Percentiles rank a stretch among this genome's conserved stretches.
phyloP scores from a whole-genome alignment of 2,888 invertebrate species.

The Drosophila merina region DNA sequence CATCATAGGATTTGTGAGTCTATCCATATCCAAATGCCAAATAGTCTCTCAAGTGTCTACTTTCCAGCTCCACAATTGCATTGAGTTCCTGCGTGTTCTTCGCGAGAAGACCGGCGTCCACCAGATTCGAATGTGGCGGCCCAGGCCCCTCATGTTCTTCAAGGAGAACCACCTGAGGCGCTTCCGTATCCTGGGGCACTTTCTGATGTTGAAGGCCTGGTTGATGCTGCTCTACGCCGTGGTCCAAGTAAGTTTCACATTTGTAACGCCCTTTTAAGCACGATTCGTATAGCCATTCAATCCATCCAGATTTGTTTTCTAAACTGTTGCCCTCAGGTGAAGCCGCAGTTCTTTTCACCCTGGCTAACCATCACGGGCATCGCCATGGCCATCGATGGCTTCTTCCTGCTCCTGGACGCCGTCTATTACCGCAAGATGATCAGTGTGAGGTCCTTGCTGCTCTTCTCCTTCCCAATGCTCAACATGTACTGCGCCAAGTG shows the following conservation, averaged over 20 bases:
- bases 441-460: neutral
- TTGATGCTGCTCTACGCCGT: conserved; percentile 7
- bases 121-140: conserved; percentile 10
- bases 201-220: conserved; percentile 3
- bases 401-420: neutral
- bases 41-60: too few species aligned
- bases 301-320: neutral
- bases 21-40: too few species aligned
- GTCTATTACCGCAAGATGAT: neutral
- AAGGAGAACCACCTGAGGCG: neutral
- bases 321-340: neutral
- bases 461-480: neutral
- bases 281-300: neutral
- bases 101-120: neutral
- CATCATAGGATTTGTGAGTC: conserved; percentile 2
- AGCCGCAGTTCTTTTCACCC: neutral
- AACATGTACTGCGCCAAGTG: neutral
- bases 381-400: neutral
- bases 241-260: neutral
- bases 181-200: neutral
- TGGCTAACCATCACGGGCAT: conserved; percentile 2
- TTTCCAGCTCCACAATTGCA: conserved; percentile 1
- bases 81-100: neutral
- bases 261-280: too few species aligned
- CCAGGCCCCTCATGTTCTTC: neutral